These are phyloP conservation scores for Chloroceryle inda DNA, from an alignment of 2,797 vertebrate genomes.

Conservation along the genomic window DNA sequence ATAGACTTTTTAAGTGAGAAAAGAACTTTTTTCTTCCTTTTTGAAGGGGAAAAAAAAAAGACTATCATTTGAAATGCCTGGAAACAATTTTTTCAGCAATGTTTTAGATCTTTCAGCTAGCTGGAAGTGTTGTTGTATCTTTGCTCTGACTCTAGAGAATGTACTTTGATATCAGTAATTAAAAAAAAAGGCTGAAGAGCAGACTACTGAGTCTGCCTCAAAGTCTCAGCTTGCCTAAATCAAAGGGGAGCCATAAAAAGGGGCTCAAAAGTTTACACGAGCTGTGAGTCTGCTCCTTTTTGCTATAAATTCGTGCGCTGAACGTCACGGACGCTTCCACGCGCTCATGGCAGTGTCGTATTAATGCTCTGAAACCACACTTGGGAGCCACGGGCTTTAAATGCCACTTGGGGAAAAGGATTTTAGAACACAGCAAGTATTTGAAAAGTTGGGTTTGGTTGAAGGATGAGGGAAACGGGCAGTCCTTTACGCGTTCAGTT, in stretches of 20 bases:
- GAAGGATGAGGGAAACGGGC: background rate
- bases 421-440: background rate
- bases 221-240: slow-evolving; percentile 25
- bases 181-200: background rate
- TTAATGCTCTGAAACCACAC: slow-evolving; percentile 32
- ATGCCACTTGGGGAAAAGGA: background rate
- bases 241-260: background rate
- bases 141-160: background rate
- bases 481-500: background rate
- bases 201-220: background rate
- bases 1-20: background rate
- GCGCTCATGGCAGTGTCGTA: background rate
- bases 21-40: background rate
- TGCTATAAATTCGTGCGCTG: background rate
- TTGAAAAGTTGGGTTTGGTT: background rate
- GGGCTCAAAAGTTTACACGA: background rate
- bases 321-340: background rate
- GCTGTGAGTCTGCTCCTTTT: background rate
- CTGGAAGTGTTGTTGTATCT: background rate
- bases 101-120: background rate
- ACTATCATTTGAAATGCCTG: background rate
- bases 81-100: background rate
- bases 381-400: background rate
- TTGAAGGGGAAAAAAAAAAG: background rate
- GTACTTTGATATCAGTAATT: background rate